phyloP scores from a whole-genome alignment of 2,888 invertebrate species.

The Marasmarcha lunaedactyla region DNA sequence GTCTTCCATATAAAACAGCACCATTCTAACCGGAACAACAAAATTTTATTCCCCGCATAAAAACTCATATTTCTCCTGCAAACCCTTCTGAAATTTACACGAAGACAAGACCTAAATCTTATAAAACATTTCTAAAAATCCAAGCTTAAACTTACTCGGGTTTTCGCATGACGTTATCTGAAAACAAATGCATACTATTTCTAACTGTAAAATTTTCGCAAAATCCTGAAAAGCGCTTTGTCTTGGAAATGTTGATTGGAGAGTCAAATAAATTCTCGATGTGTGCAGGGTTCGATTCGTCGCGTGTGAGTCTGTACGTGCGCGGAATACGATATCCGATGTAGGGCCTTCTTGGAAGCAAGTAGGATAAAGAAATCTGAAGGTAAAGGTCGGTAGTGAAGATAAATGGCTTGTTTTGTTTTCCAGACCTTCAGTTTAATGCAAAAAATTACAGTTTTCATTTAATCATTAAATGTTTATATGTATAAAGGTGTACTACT shows the following conservation, averaged over 20 bases:
- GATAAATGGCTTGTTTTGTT: neutral
- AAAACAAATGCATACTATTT: conserved; percentile 9
- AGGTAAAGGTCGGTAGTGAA: neutral
- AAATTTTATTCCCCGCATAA: no score
- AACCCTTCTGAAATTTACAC: no score
- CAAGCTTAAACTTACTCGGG: neutral
- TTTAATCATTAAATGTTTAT: no score
- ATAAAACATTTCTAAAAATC: neutral
- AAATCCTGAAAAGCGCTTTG: conserved; percentile 39
- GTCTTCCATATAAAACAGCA: no score
- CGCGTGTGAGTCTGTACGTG: conserved; percentile 13
- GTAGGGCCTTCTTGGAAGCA: neutral
- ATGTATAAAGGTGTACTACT: no score
- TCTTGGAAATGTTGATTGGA: conserved; percentile 49
- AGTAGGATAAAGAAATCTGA: neutral
- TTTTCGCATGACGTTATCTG: conserved; percentile 4
- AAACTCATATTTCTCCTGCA: no score
- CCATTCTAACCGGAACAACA: no score
- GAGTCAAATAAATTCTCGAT: conserved; percentile 44
- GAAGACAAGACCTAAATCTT: neutral
- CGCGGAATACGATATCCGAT: conserved; percentile 11
- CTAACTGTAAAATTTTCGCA: conserved; percentile 19
- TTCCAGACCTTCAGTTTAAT: no score
- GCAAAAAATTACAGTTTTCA: no score
- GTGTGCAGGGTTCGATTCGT: conserved; percentile 18